Conservation (phyloP, 1,140 invertebrate species). For the Drosophila pachea region DNA sequence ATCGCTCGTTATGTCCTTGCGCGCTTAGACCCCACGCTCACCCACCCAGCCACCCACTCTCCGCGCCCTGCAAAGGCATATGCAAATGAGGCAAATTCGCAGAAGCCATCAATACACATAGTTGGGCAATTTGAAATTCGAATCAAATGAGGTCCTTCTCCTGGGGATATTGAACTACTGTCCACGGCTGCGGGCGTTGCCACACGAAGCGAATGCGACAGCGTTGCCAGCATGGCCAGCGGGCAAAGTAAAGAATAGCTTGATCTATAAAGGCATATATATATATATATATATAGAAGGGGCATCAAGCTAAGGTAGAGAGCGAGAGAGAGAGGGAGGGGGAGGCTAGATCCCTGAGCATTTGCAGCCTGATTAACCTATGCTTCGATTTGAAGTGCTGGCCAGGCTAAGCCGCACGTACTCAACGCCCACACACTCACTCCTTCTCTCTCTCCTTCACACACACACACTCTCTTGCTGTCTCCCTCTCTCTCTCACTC, state of each 20-base stretch:
- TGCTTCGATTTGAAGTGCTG: too few relatives aligned
- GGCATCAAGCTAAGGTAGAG: too few relatives aligned
- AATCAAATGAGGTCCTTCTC: conserved; percentile 58
- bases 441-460: not conserved
- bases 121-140: conserved; percentile 55
- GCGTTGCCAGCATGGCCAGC: not conserved
- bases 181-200: conserved; percentile 30
- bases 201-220: conserved; percentile 1
- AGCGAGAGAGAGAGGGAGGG: too few relatives aligned
- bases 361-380: too few relatives aligned
- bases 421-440: too few relatives aligned
- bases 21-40: not conserved
- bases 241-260: too few relatives aligned
- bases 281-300: too few relatives aligned
- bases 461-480: conserved; percentile 18
- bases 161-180: conserved; percentile 39
- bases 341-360: too few relatives aligned
- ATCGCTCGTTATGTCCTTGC: conserved; percentile 75
- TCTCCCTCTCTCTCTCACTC: not conserved
- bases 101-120: conserved; percentile 66
- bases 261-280: not conserved
- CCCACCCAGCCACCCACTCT: not conserved
- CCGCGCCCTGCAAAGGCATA: conserved; percentile 48
- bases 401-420: too few relatives aligned
- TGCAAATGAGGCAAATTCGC: conserved; percentile 66